Evolutionary conservation across 2,797 vertebrate species (phyloP).

Genomic region (Pygocentrus nattereri): DNA sequence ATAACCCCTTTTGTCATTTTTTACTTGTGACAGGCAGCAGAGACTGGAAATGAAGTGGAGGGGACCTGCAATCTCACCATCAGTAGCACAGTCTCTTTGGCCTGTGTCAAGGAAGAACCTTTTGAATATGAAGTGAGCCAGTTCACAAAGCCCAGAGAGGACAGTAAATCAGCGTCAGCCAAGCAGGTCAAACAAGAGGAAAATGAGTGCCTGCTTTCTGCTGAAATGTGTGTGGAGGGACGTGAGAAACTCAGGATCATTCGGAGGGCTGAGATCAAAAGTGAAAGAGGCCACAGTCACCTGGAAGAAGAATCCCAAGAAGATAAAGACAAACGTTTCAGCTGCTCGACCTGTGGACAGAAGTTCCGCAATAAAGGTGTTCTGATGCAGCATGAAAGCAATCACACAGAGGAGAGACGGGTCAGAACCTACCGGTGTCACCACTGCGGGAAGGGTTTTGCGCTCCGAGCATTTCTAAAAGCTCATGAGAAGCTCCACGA

Average conservation of each 20-base stretch:
- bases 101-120: constrained; percentile 41
- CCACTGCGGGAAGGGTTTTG: constrained; percentile 40
- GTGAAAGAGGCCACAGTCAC: neutral
- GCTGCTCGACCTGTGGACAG: constrained; percentile 35
- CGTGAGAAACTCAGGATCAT: neutral
- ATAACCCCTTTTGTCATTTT: neutral
- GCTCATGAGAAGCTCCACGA: constrained; percentile 49
- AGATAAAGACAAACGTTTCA: constrained; percentile 20
- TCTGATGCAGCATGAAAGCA: constrained; percentile 28
- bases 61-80: constrained; percentile 34
- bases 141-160: neutral
- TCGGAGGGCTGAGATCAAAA: neutral
- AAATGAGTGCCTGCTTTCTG: neutral
- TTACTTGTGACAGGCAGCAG: constrained; percentile 32
- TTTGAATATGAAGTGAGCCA: constrained; percentile 29
- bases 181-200: constrained; percentile 41
- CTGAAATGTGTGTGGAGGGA: neutral
- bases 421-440: constrained; percentile 5
- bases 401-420: neutral
- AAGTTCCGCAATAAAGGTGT: constrained; percentile 38
- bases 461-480: constrained; percentile 23
- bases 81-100: constrained; percentile 36
- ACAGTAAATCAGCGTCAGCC: neutral
- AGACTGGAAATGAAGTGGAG: neutral
- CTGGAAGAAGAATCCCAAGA: neutral